Conservation (phyloP, 2,888 invertebrate species). For the Euphydryas editha region DNA sequence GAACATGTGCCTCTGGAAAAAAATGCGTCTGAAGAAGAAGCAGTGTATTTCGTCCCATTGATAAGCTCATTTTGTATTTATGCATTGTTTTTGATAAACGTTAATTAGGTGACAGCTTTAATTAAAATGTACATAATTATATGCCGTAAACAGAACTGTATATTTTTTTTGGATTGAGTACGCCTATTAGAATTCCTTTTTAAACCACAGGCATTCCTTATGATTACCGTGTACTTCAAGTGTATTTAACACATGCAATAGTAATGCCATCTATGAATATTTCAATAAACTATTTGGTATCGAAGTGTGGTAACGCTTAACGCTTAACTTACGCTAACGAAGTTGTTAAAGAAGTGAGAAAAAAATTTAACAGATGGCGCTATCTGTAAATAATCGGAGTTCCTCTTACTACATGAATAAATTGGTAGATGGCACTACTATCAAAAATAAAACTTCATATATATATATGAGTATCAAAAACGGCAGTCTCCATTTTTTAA, state of each 20-base stretch:
- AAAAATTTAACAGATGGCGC: background rate
- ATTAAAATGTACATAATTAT: no score
- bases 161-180: no score
- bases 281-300: background rate
- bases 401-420: background rate
- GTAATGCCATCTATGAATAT: background rate
- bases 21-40: constrained; percentile 5
- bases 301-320: no score
- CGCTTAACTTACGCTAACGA: background rate
- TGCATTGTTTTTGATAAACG: background rate
- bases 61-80: constrained; percentile 2
- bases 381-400: background rate
- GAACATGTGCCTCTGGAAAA: constrained; percentile 35
- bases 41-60: constrained; percentile 2
- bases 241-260: no score
- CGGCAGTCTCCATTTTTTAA: no score
- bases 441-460: no score
- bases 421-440: background rate
- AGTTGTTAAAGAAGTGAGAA: background rate
- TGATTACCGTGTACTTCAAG: no score
- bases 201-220: no score
- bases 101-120: no score
- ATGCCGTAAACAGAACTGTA: no score
- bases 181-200: no score
- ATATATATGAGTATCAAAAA: no score